Base-by-base conservation (phyloP, 2,888 invertebrate genomes). In the Reticulitermes lucifugus region DNA sequence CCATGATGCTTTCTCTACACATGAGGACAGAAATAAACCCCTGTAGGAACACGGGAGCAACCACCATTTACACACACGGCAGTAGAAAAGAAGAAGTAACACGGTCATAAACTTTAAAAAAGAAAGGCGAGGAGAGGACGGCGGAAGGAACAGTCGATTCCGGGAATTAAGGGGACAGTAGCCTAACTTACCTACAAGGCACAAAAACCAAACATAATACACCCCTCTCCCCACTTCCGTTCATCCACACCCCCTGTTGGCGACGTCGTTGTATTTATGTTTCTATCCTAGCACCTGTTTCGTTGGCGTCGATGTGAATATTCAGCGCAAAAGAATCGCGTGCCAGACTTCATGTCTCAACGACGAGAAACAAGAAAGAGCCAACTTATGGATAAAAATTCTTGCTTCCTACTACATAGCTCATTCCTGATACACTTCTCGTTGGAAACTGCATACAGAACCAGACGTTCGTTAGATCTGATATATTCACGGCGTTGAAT, bases 1-100 rank as follows among this genome's bases (percentile, higher is more conserved):
- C 81, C 81, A 81, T 81, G 81, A 70, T 81, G 81, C 70, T 70
- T 46, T 81, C 81, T 81, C 81, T 81, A n/a, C 70, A 81, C 70
- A 70, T 65, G 35, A 70, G 43, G 81, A 81, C 81, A 81, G 70
- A 81, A 81, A 81, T 81, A 81, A 81, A 81, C 81, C 55, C 70
- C 65, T 41, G 43, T 81, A 65, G 46, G 35, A 59, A 79, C 46
- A 79, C 79, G 55, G 65, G 65, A 77, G 77, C 77, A 77, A 46
- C 77, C 77, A 51, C 25, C 65, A 65, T 65, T 65, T 65, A 65
- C 65, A 65, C 65, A 65, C 25, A 65, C 65, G 5, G 65, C n/a
- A 7, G 65, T n/a, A 14, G 25, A n/a, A 65, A n/a, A 25, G 65
- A 25, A 65, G 65, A 65, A 18, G 25, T n/a, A 65, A 65, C 10